phyloP scores from a whole-genome alignment of 1,140 invertebrate species.

The Drosophila jambulina region DNA sequence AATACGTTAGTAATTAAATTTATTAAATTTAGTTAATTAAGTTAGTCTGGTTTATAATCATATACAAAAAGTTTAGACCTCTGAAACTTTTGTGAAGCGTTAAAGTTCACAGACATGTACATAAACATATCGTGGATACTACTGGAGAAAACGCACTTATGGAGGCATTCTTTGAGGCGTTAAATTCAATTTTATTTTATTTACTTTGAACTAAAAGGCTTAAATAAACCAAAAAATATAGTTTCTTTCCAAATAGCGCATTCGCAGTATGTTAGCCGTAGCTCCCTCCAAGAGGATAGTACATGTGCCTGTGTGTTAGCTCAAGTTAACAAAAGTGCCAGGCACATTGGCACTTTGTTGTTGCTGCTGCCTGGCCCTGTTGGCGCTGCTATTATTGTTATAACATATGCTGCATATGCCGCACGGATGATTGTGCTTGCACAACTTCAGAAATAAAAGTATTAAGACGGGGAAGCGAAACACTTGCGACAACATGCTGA shows the following conservation, averaged over 20 bases:
- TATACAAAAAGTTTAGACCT: too few relatives aligned
- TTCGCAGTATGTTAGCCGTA: neutral
- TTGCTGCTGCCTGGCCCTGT: constrained; percentile 23
- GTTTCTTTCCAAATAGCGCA: too few relatives aligned
- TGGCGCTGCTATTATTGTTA: constrained; percentile 35
- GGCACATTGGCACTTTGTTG: constrained; percentile 54
- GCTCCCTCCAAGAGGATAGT: neutral
- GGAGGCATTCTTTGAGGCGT: neutral
- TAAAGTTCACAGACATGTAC: too few relatives aligned
- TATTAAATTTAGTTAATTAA: neutral
- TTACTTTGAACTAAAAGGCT: neutral
- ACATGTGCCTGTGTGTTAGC: constrained; percentile 34
- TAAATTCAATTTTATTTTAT: neutral
- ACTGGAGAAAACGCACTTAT: neutral
- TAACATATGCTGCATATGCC: constrained; percentile 65
- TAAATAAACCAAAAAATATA: neutral
- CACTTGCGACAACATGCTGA: constrained; percentile 68
- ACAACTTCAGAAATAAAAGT: constrained; percentile 47
- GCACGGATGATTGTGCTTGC: constrained; percentile 67
- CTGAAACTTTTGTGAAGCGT: neutral
- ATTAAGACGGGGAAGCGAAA: constrained; percentile 44
- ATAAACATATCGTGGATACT: neutral
- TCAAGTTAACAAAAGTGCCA: constrained; percentile 61
- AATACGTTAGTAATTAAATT: too few relatives aligned
- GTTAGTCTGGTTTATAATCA: neutral